Conservation (phyloP, 64 coral and sea anemone genomes). For the Montipora efflorescens region DNA sequence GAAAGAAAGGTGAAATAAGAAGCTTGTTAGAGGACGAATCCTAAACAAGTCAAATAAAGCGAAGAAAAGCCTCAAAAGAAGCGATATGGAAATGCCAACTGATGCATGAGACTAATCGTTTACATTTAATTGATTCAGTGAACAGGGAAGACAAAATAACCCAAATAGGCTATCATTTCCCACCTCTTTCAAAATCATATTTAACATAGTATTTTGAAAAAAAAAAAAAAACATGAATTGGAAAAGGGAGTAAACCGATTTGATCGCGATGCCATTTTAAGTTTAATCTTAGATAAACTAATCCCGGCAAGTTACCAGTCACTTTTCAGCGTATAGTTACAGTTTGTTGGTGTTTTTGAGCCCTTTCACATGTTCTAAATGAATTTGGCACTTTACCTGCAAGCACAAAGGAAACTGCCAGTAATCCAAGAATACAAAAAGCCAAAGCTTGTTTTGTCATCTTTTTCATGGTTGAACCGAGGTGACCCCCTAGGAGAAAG, state of each 20-base stretch:
- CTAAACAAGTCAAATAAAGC: background rate
- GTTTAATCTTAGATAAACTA: background rate
- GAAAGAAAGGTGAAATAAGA: background rate
- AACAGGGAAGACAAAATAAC: background rate
- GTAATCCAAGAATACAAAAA: constrained; percentile 10
- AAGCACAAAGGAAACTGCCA: background rate
- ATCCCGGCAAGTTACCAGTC: background rate
- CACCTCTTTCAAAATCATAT: background rate
- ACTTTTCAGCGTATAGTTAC: background rate
- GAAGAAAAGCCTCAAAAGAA: background rate
- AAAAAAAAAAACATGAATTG: background rate
- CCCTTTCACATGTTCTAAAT: background rate
- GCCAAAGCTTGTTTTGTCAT: background rate
- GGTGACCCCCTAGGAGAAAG: background rate
- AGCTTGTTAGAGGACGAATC: background rate
- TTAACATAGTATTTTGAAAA: background rate
- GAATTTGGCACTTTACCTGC: background rate
- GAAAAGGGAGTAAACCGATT: background rate
- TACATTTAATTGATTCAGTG: background rate
- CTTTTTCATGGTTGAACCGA: constrained; percentile 24
- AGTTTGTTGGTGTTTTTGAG: background rate
- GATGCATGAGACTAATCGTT: too few relatives aligned
- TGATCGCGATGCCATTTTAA: background rate
- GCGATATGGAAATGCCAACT: background rate
- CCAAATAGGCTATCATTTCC: background rate